Conservation (phyloP, 1,140 invertebrate genomes). For the Lysiphlebus fabarum region DNA sequence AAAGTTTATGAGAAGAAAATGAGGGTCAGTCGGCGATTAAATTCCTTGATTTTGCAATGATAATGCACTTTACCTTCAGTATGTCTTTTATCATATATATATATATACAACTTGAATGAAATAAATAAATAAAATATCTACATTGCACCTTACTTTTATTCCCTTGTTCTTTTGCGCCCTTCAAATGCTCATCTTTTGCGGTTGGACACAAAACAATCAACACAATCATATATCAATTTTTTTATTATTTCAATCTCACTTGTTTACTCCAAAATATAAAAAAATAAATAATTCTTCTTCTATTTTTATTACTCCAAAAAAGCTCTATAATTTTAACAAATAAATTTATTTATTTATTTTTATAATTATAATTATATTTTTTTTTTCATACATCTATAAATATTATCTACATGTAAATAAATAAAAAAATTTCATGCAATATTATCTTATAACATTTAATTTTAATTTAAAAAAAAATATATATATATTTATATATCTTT, state of each 20-base stretch:
- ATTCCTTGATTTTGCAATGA: constrained; percentile 12
- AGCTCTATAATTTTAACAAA: background rate
- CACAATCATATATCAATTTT: constrained; percentile 3
- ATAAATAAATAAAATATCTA: constrained; percentile 3
- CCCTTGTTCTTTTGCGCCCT: constrained; percentile 17
- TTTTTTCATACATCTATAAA: background rate
- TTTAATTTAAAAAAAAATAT: too few species aligned
- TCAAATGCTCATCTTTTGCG: constrained; percentile 11
- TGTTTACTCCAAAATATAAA: background rate
- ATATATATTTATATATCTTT: too few species aligned
- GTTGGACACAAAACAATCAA: constrained; percentile 26
- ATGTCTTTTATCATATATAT: constrained; percentile 5
- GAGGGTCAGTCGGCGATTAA: constrained; percentile 4
- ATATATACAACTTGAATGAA: background rate
- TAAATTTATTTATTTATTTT: background rate
- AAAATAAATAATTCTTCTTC: background rate
- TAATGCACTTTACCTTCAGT: constrained; percentile 1
- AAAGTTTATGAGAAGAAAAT: constrained; percentile 11
- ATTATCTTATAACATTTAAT: too few species aligned
- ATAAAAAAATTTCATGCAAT: too few species aligned
- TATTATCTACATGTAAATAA: background rate
- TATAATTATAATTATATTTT: background rate
- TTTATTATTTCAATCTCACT: background rate
- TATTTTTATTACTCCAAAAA: background rate
- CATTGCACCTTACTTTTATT: constrained; percentile 19